Percentiles rank a stretch among this genome's conserved stretches.
phyloP scores from a whole-genome alignment of 2,797 vertebrate genomes.

The Psittacula derbiana region DNA sequence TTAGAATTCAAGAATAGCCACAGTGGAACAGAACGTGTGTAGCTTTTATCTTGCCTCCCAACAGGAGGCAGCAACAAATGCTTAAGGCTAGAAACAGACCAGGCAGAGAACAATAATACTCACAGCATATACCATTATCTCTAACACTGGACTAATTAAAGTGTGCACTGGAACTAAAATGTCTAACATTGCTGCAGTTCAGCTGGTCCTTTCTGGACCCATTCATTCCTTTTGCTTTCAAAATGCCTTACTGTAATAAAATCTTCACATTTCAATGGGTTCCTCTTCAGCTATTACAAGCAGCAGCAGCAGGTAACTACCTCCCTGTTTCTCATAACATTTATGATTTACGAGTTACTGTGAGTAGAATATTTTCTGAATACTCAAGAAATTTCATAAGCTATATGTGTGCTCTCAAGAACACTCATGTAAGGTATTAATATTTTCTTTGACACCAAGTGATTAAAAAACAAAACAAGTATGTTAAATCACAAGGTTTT shows the following conservation, averaged over 20 bases:
- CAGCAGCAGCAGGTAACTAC: not conserved
- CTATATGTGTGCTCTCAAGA: not conserved
- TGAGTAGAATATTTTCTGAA: not conserved
- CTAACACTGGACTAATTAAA: not conserved
- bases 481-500: not conserved
- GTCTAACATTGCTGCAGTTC: not conserved
- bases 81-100: not conserved
- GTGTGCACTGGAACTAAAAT: not conserved
- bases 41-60: not conserved
- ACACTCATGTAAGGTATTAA: not conserved
- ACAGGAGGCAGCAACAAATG: not conserved
- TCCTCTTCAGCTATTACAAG: not conserved
- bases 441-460: not conserved
- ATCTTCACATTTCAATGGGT: not conserved
- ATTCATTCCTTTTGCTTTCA: not conserved
- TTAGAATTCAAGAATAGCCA: not conserved
- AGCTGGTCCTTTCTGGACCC: not conserved
- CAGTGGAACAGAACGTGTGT: accelerated
- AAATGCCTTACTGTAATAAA: not conserved
- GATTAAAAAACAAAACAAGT: not conserved
- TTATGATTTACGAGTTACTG: not conserved
- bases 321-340: not conserved
- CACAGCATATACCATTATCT: not conserved
- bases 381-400: not conserved
- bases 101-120: not conserved